These are phyloP conservation scores for Pseudococcus viburni DNA, from an alignment of 2,888 invertebrate species.

Conservation along the genomic window DNA sequence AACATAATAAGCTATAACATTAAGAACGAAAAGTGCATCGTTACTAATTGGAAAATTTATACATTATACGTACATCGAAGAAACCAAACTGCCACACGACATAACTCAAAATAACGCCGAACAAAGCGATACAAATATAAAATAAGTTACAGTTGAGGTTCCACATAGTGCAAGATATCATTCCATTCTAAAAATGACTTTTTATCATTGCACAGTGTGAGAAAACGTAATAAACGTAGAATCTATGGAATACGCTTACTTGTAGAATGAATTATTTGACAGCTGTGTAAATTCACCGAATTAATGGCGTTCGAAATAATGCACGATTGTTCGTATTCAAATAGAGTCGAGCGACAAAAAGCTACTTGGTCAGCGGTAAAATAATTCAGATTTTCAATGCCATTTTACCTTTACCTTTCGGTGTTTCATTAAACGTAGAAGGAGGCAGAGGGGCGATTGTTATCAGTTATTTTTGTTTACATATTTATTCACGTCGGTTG, in stretches of 20 bases:
- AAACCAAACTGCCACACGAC: not conserved
- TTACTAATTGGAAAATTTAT: not conserved
- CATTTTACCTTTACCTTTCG: not conserved
- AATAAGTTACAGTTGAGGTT: not conserved
- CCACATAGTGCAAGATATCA: not conserved
- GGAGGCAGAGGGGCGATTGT: not conserved
- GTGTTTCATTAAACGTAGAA: not conserved
- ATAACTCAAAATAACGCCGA: constrained; percentile 2
- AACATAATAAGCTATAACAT: constrained; percentile 38
- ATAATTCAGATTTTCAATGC: constrained; percentile 10
- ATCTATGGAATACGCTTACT: not conserved
- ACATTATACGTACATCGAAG: constrained; percentile 39
- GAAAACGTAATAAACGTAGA: not conserved
- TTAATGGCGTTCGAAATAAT: not conserved
- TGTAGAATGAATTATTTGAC: not conserved
- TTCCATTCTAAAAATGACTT: not conserved
- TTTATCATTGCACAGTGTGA: not conserved
- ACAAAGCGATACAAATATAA: not conserved
- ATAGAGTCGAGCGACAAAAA: not conserved
- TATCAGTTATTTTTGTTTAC: not conserved
- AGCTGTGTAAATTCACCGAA: not conserved
- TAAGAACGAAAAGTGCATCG: not conserved
- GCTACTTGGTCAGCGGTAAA: not conserved
- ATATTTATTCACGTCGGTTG: not conserved
- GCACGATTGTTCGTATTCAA: not conserved